A percentile compares a stretch with the other conserved stretches of the same genome.
phyloP scores from a whole-genome alignment of 2,797 vertebrate genomes.

The Nannoperca obscura region DNA sequence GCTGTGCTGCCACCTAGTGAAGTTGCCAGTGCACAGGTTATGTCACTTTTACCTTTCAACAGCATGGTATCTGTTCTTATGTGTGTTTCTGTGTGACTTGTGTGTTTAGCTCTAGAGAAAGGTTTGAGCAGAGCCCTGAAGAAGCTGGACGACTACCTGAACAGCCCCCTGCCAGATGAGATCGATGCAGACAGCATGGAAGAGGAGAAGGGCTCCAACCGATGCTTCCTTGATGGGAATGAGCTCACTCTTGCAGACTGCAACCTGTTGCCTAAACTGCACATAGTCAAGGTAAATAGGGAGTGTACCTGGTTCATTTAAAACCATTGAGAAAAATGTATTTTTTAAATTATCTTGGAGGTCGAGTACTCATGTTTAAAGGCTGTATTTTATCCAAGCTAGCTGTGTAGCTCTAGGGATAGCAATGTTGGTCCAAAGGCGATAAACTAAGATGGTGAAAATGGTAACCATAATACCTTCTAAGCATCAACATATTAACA shows the following conservation, averaged over 20 bases:
- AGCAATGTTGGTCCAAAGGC: neutral
- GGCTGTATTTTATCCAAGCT: neutral
- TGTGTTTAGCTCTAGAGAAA: slow-evolving; percentile 88
- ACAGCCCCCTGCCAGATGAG: slow-evolving; percentile 91
- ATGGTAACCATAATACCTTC: neutral
- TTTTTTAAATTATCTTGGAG: neutral
- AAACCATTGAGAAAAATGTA: neutral
- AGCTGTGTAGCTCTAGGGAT: neutral
- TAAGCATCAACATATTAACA: neutral
- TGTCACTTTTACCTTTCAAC: neutral
- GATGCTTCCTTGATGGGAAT: slow-evolving; percentile 94
- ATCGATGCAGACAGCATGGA: slow-evolving; percentile 89
- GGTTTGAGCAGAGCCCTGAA: slow-evolving; percentile 90
- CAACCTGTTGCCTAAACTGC: slow-evolving; percentile 98
- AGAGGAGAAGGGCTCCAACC: slow-evolving; percentile 88
- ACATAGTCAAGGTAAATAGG: slow-evolving; percentile 94
- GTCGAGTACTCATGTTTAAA: neutral
- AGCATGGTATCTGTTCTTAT: neutral
- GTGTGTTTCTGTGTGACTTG: slow-evolving; percentile 9
- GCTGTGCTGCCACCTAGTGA: slow-evolving; percentile 70
- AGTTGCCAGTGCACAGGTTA: neutral
- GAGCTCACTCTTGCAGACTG: slow-evolving; percentile 97
- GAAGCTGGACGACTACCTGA: slow-evolving; percentile 95
- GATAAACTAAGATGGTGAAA: neutral
- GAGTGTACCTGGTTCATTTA: neutral